These are phyloP conservation scores for Dicentrarchus labrax DNA, from an alignment of 2,113 vertebrate genomes.

Conservation along the genomic window DNA sequence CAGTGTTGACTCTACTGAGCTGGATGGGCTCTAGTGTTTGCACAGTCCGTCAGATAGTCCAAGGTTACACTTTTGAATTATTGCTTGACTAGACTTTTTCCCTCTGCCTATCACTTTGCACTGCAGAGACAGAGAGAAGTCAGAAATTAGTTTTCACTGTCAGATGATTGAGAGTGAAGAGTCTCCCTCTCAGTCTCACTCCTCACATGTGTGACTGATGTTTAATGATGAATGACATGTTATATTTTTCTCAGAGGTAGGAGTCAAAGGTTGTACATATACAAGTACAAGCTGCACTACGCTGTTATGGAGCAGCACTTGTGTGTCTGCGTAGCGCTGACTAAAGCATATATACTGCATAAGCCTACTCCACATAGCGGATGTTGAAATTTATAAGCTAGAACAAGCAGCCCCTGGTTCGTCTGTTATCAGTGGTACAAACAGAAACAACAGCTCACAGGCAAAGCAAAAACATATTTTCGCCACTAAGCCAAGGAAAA, in stretches of 20 bases:
- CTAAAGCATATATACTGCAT: conserved; percentile 9
- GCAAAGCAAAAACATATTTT: conserved; percentile 64
- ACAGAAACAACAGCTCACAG: conserved; percentile 58
- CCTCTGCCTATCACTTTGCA: conserved; percentile 43
- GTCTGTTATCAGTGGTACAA: conserved; percentile 43
- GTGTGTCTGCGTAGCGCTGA: neutral
- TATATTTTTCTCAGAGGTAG: conserved; percentile 7
- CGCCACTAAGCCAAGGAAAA: conserved; percentile 66
- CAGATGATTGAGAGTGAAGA: conserved; percentile 38
- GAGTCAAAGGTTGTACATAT: conserved; percentile 21
- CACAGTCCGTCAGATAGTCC: conserved; percentile 52
- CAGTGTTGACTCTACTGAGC: conserved; percentile 54
- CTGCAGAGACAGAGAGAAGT: conserved; percentile 22
- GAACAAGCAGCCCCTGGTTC: conserved; percentile 20
- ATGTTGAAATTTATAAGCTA: conserved; percentile 23
- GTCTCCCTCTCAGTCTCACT: conserved; percentile 7
- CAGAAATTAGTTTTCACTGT: conserved; percentile 40
- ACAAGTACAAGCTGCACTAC: neutral
- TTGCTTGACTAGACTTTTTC: conserved; percentile 41
- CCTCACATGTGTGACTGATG: conserved; percentile 33
- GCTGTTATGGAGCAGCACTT: neutral
- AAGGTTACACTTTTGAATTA: conserved; percentile 64
- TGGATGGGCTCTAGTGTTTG: conserved; percentile 58
- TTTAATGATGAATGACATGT: conserved; percentile 47
- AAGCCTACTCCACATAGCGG: neutral